Evolutionary conservation across 2,888 invertebrate species (phyloP), one percentile per base, ranked within the genome.

Genomic region (Eupithecia subumbrata): DNA sequence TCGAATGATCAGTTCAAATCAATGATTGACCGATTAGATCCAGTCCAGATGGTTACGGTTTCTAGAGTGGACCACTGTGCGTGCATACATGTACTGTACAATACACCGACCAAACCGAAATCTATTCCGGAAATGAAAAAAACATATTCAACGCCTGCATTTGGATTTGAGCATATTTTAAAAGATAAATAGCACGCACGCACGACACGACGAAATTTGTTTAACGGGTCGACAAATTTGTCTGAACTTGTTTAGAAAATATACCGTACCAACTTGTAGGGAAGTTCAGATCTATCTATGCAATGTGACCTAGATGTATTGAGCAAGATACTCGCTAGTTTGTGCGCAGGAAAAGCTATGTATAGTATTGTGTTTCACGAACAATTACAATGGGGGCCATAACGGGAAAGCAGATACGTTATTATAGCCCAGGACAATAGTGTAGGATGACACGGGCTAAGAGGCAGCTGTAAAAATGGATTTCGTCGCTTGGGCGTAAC

Each of bases 341-440:
- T 70, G 45, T 56, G 4, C 56, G 16, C 72, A 74, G 72, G 30
- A 77, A 79, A 77, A 78, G 72, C 75, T 67, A 74, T 74, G 67
- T 69, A 16, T 34, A 30, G 73, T 77, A 74, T 80, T 43, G 72
- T 67, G 75, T 79, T 78, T 71, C 80, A 72, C 71, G 71, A 56
- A 63, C 72, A 71, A 60, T 72, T 69, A 77, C 79, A 80, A 82
- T 80, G 74, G 75, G 76, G 72, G 69, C 56, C 22, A 71, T 82
- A 78, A 78, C 78, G 80, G 80, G 74, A 81, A 75, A 78, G 72
- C 72, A 76, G 78, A 78, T 78, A 79, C 78, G 66, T 79, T 73
- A 73, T 76, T 68, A 66, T 79, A 76, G 74, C 73, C 67, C 73
- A 74, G 75, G 67, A 82, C 82, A 82, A 82, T 82, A 76, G 76